These are phyloP conservation scores for Lepus timidus DNA, from an alignment of 2,113 vertebrate species.

Conservation along the genomic window DNA sequence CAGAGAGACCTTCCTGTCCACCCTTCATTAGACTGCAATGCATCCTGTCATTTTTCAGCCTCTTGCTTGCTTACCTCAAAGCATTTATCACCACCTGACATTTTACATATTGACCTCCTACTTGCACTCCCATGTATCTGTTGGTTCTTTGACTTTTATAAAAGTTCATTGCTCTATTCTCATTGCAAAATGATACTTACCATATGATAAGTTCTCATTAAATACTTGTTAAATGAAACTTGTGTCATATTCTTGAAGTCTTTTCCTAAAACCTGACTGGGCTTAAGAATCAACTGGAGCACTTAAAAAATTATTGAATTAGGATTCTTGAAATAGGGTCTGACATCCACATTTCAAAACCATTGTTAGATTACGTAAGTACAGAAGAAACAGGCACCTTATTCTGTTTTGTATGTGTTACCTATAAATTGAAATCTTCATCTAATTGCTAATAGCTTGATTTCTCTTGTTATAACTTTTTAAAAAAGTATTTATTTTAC, in stretches of 20 bases:
- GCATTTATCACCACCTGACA: not conserved
- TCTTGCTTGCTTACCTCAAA: not conserved
- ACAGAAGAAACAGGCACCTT: not conserved
- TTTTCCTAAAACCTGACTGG: not conserved
- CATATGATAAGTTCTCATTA: not conserved
- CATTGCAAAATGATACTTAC: not conserved
- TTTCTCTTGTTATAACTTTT: constrained; percentile 7
- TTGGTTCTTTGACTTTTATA: constrained; percentile 1
- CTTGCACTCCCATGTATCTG: not conserved
- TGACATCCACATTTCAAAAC: constrained; percentile 25
- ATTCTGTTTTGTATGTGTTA: not conserved
- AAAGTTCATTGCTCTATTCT: not conserved
- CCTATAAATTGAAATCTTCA: constrained; percentile 2
- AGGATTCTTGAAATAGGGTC: not conserved
- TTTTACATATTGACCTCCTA: constrained; percentile 8
- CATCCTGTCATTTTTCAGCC: not conserved
- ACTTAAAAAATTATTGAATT: not conserved
- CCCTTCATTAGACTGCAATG: not conserved
- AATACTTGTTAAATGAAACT: not conserved
- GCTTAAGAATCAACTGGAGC: not conserved
- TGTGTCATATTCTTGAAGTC: constrained; percentile 10
- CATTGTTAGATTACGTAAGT: not conserved
- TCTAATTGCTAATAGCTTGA: not conserved
- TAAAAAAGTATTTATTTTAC: not conserved
- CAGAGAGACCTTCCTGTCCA: not conserved